Percentiles rank a stretch among this genome's conserved stretches.
These are phyloP conservation scores for Kryphioiulus occultus DNA, from an alignment of 2,888 invertebrate genomes.

Conservation along the genomic window DNA sequence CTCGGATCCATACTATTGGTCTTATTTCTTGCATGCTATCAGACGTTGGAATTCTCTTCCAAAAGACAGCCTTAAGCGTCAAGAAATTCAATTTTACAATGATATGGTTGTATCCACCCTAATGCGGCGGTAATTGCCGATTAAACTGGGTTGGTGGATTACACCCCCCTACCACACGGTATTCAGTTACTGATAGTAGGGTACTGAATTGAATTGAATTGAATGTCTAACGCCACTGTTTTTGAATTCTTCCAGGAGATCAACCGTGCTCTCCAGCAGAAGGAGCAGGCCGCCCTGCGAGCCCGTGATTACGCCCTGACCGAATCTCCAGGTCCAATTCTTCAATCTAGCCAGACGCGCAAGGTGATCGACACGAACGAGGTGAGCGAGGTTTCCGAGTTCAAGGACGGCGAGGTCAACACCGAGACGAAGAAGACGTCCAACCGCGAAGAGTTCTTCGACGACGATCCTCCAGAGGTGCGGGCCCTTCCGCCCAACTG, in stretches of 20 bases:
- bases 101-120: too few relatives aligned
- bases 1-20: too few relatives aligned
- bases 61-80: too few relatives aligned
- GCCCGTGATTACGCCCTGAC: slow-evolving; percentile 43
- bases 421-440: slow-evolving; percentile 48
- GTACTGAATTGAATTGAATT: too few relatives aligned
- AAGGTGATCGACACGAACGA: slow-evolving; percentile 51
- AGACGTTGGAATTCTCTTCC: too few relatives aligned
- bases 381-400: slow-evolving; percentile 49
- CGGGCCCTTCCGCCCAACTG: slow-evolving; percentile 1
- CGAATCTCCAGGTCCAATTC: neutral
- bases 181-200: too few relatives aligned
- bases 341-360: slow-evolving; percentile 37
- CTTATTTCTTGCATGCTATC: too few relatives aligned
- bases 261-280: slow-evolving; percentile 41
- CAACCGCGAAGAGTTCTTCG: slow-evolving; percentile 45
- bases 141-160: too few relatives aligned
- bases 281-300: slow-evolving; percentile 44
- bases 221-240: too few relatives aligned
- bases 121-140: too few relatives aligned
- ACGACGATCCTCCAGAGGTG: slow-evolving; percentile 4
- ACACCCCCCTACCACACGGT: too few relatives aligned
- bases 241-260: slow-evolving; percentile 46
- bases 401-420: slow-evolving; percentile 48
- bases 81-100: too few relatives aligned